Evolutionary conservation across 1,140 invertebrate genomes (phyloP).

Genomic region (Apis florea): DNA sequence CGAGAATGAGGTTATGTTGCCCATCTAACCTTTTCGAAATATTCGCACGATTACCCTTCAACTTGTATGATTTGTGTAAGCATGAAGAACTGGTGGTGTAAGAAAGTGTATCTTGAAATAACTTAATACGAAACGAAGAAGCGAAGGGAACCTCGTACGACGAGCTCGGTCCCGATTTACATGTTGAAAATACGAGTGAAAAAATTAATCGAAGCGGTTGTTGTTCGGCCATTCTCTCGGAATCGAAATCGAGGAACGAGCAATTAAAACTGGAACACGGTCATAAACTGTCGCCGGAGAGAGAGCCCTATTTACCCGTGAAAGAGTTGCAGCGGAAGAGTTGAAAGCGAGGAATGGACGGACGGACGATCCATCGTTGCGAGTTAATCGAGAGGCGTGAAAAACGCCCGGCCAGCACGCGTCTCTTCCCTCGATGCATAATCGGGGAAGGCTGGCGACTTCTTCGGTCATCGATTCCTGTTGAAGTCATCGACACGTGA

Average conservation of each 20-base stretch:
- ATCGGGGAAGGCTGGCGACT: conserved; percentile 15
- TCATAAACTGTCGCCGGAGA: not conserved
- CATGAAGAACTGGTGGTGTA: no score
- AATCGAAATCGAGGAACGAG: no score
- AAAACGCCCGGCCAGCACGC: not conserved
- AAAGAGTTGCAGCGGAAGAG: not conserved
- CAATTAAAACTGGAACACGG: not conserved
- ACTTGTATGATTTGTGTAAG: no score
- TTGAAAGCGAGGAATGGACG: not conserved
- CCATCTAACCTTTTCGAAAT: no score
- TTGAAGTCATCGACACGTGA: conserved; percentile 63
- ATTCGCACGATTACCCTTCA: no score
- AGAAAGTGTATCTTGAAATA: no score
- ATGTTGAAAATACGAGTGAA: not conserved
- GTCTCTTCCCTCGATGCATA: not conserved
- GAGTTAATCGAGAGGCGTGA: not conserved
- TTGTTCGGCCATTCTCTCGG: no score
- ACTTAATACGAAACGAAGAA: no score
- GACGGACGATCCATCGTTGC: no score
- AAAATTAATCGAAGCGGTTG: not conserved
- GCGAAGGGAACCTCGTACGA: no score
- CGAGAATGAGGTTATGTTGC: no score
- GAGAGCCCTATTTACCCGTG: not conserved
- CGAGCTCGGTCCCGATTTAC: no score
- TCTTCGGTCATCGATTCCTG: conserved; percentile 60